Conservation (phyloP, 2,113 vertebrate species). For the Hyla sarda region DNA sequence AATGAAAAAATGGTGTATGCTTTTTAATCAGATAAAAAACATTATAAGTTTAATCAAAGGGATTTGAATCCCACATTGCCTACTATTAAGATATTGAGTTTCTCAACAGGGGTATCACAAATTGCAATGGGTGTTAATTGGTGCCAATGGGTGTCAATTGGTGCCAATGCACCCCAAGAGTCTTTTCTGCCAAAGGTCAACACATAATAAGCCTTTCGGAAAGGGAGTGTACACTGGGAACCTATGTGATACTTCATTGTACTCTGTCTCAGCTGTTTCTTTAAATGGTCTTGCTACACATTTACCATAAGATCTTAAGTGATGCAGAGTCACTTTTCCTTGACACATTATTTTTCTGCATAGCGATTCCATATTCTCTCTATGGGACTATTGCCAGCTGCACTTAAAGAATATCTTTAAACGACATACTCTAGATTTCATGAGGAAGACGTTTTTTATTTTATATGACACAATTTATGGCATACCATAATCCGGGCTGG, state of each 20-base stretch:
- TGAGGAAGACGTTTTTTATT: not conserved
- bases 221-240: too few species aligned
- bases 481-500: conserved; percentile 39
- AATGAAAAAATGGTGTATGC: not conserved
- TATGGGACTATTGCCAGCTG: not conserved
- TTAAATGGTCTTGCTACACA: not conserved
- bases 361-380: not conserved
- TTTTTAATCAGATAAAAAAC: not conserved
- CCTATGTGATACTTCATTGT: not conserved
- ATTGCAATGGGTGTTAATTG: not conserved
- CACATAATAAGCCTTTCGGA: too few species aligned
- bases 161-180: not conserved
- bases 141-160: not conserved
- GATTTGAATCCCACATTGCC: too few species aligned
- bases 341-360: not conserved
- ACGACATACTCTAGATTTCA: conserved; percentile 14
- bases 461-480: conserved; percentile 38
- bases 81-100: too few species aligned
- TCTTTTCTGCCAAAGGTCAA: too few species aligned
- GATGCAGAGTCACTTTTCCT: not conserved
- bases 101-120: not conserved
- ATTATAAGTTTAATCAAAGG: not conserved
- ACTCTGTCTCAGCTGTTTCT: not conserved
- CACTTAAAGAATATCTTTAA: conserved; percentile 22
- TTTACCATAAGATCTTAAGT: not conserved